Evolutionary conservation across 2,797 vertebrate genomes (phyloP), one percentile per base, ranked within the genome.

Genomic region (Sus cebifrons): DNA sequence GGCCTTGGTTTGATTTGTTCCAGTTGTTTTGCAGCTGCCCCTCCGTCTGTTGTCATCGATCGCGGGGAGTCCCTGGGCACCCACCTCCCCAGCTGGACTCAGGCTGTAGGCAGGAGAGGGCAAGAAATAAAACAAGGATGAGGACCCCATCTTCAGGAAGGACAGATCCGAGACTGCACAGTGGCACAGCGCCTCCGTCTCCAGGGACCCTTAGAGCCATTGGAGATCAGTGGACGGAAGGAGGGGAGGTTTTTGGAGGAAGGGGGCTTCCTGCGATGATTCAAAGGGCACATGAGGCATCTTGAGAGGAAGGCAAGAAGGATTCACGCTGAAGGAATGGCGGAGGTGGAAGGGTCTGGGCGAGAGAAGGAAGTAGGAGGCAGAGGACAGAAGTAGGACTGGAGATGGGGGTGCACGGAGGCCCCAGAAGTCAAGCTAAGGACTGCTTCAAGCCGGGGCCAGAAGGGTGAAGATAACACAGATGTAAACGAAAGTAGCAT

Each of bases 1-100:
- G 95, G 67, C 91, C 81, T 92, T 65, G 64, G 44, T 86, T 96
- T 94, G 89, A 93, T 96, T 94, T 84, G 87, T 95, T 95, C 58
- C 52, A 18, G 62, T 93, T 93, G 65, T 97, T 96, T 70, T 27
- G 14, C 44, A 91, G 92, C 91, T 95, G 85, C 44, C 88, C 77
- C 44, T 96, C 54, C 14, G 64, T 79, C 68, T 86, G 56, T 29
- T 83, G 94, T 81, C 85, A 89, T 74, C 0, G 21, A 92, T 79
- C 4, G 0, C 1, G 4, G 29, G 60, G 62, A 44, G 74, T 70
- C 40, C 70, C 52, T 91, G 70, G 60, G 64, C 20, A 92, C 49
- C 25, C 44, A 11, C 17, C 23, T 88, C 65, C 58, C 83, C 93
- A 89, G 86, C 60, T 97, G 67, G 29, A 96, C 65, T 83, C 65